phyloP scores from a whole-genome alignment of 2,113 vertebrate species.

The Microcebus jonahi region DNA sequence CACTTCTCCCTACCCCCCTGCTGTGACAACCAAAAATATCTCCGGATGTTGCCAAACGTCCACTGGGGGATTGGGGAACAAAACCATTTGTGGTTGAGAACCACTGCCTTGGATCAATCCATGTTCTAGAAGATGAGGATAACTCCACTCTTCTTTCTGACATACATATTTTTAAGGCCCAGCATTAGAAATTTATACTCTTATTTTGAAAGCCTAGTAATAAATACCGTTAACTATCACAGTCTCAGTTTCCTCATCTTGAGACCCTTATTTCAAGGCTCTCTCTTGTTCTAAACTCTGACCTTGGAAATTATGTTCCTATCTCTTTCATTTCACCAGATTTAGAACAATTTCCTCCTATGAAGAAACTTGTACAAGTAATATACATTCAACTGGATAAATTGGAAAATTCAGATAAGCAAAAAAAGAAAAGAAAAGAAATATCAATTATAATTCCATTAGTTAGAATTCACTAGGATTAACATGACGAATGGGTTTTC shows the following conservation, averaged over 20 bases:
- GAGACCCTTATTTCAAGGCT: neutral
- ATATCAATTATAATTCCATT: neutral
- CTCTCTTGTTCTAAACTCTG: neutral
- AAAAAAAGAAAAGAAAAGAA: neutral
- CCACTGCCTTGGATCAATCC: neutral
- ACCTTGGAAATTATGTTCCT: neutral
- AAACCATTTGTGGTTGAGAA: neutral
- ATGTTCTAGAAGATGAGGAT: neutral
- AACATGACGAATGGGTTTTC: neutral
- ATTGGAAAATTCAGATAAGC: neutral
- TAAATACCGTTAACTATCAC: neutral
- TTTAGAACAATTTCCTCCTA: neutral
- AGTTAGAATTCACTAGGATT: neutral
- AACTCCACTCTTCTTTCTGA: neutral
- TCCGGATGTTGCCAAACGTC: neutral
- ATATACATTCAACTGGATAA: constrained; percentile 16
- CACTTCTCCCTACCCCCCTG: neutral
- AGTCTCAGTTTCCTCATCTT: neutral
- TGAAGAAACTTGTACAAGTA: neutral
- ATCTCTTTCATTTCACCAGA: neutral
- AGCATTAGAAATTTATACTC: neutral
- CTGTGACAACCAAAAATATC: neutral
- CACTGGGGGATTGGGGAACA: neutral
- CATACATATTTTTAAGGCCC: neutral
- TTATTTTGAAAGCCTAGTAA: neutral